Percentiles rank a stretch among this genome's conserved stretches.
Conservation (phyloP, 1,140 invertebrate genomes). For the Triops cancriformis region DNA sequence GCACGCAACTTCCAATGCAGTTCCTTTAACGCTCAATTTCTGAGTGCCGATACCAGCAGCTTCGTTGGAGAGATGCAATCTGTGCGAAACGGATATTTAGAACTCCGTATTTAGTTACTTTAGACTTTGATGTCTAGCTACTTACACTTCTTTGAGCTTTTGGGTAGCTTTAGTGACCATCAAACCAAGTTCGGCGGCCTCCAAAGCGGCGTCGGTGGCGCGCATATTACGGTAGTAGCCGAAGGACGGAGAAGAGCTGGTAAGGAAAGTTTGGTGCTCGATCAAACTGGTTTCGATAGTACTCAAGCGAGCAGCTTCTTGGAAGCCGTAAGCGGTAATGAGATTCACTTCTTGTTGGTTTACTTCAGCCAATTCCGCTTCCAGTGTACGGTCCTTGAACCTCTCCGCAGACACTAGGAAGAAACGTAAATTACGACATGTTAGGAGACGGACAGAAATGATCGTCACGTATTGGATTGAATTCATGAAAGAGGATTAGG, state of each 20-base stretch:
- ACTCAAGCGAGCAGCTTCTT: constrained; percentile 12
- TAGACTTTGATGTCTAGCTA: background rate
- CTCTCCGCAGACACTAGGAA: constrained; percentile 9
- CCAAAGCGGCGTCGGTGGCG: constrained; percentile 21
- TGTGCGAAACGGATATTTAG: constrained; percentile 6
- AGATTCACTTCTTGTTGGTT: constrained; percentile 19
- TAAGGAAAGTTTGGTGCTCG: constrained; percentile 25
- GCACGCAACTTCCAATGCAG: constrained; percentile 23
- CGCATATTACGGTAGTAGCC: constrained; percentile 27
- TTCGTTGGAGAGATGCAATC: constrained; percentile 16
- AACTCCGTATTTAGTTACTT: background rate
- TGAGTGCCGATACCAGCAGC: constrained; percentile 28
- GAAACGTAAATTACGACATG: background rate
- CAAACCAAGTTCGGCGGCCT: constrained; percentile 21
- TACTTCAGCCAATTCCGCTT: constrained; percentile 20
- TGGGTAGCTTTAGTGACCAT: constrained; percentile 29
- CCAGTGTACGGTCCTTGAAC: constrained; percentile 25
- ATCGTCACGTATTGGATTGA: no score
- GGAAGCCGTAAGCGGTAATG: background rate
- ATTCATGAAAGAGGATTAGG: no score
- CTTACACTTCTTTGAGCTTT: constrained; percentile 27
- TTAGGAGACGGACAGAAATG: no score
- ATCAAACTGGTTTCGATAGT: constrained; percentile 22
- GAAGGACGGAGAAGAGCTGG: constrained; percentile 17
- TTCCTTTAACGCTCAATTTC: constrained; percentile 23